Conservation (phyloP, 2,888 invertebrate species). For the Ischnus inquisitorius region DNA sequence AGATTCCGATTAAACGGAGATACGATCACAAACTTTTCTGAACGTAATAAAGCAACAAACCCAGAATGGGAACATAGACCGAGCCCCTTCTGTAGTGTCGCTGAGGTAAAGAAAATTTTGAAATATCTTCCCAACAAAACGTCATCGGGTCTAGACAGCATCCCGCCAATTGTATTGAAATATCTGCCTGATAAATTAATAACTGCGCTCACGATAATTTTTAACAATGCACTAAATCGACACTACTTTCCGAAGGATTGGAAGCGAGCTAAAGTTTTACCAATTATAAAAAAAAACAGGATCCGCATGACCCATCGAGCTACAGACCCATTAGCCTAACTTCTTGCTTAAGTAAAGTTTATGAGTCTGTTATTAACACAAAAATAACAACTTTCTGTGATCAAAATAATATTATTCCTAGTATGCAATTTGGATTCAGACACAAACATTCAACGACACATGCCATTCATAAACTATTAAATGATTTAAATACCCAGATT, state of each 20-base stretch:
- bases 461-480: not conserved
- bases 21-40: conserved; percentile 30
- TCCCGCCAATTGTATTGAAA: conserved; percentile 63
- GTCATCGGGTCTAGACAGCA: conserved; percentile 56
- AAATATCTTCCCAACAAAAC: conserved; percentile 58
- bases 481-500: not conserved
- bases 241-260: conserved; percentile 51
- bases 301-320: conserved; percentile 9
- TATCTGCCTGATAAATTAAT: conserved; percentile 51
- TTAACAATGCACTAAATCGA: conserved; percentile 33
- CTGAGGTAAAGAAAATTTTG: not conserved
- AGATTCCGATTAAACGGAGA: not conserved
- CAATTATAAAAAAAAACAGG: conserved; percentile 66
- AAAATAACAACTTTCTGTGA: not conserved
- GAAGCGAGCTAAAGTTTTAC: conserved; percentile 64
- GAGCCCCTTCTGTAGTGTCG: conserved; percentile 30
- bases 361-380: not conserved
- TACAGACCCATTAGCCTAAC: not conserved
- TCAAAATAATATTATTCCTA: not conserved
- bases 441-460: not conserved
- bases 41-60: conserved; percentile 14
- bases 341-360: not conserved
- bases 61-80: not conserved
- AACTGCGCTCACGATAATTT: conserved; percentile 49
- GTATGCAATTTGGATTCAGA: not conserved